Evolutionary conservation across 2,888 invertebrate genomes (phyloP).

Genomic region (Resseliella maxima): DNA sequence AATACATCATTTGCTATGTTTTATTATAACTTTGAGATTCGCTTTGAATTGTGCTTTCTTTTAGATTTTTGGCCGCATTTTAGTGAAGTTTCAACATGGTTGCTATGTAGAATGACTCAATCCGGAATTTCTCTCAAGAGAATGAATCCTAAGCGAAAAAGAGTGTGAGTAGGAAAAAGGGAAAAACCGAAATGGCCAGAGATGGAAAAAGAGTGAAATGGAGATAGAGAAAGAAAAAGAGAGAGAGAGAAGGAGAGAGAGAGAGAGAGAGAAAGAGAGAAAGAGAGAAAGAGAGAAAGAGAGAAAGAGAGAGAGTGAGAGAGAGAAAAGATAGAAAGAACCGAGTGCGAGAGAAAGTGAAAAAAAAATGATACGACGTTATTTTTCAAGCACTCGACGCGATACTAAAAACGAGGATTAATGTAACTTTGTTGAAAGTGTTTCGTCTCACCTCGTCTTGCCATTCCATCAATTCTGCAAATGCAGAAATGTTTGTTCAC

Average conservation of each 20-base stretch:
- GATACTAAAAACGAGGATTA: not conserved
- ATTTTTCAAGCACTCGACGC: not conserved
- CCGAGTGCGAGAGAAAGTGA: too few relatives aligned
- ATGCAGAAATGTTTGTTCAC: not conserved
- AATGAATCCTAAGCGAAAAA: too few relatives aligned
- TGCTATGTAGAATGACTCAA: too few relatives aligned
- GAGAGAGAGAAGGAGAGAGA: too few relatives aligned
- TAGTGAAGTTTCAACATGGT: not conserved
- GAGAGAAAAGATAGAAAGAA: too few relatives aligned
- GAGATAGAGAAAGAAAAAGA: too few relatives aligned
- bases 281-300: too few relatives aligned
- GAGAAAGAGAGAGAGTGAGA: too few relatives aligned
- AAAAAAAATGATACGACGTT: too few relatives aligned
- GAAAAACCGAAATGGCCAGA: not conserved
- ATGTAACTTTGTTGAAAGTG: not conserved
- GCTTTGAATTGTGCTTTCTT: not conserved
- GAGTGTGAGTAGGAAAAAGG: too few relatives aligned
- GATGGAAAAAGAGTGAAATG: too few relatives aligned
- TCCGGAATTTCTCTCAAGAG: not conserved
- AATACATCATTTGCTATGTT: not conserved
- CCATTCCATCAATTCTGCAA: not conserved
- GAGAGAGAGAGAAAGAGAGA: too few relatives aligned
- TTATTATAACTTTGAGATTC: not conserved
- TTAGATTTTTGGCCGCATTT: not conserved
- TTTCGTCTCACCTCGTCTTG: not conserved